A percentile compares a stretch with the other conserved stretches of the same genome.
These are phyloP conservation scores for Orchesella flavescens DNA, from an alignment of 2,888 invertebrate genomes.

Conservation along the genomic window DNA sequence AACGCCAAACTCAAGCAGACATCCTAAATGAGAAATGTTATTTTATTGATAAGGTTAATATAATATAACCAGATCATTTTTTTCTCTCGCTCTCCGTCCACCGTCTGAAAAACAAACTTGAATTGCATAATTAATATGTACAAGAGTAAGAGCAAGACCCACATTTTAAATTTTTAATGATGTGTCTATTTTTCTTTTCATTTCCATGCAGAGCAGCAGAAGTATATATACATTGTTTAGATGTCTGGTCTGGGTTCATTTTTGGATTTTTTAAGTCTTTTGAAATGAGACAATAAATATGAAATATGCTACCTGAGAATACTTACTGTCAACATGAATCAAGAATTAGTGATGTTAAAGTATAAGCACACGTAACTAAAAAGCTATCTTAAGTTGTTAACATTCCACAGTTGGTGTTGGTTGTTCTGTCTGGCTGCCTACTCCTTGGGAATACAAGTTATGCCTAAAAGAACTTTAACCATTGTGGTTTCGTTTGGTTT, in stretches of 20 bases:
- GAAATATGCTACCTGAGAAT: neutral
- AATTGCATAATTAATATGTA: neutral
- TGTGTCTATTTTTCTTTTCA: neutral
- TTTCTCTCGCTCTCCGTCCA: neutral
- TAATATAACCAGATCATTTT: neutral
- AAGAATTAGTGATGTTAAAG: neutral
- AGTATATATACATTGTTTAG: neutral
- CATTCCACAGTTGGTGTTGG: neutral
- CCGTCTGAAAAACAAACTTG: neutral
- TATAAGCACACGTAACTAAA: neutral
- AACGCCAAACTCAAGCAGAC: neutral
- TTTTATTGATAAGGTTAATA: neutral
- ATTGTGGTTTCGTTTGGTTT: neutral
- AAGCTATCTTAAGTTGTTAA: neutral
- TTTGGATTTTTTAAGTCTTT: neutral
- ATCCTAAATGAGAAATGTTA: neutral
- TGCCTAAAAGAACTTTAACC: neutral
- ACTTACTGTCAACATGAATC: conserved; percentile 10
- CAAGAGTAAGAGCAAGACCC: neutral
- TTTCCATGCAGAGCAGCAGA: no score
- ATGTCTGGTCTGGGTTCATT: neutral
- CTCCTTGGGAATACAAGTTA: neutral
- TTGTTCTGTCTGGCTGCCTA: neutral
- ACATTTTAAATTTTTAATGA: neutral
- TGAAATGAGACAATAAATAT: neutral